Evolutionary conservation across 53 echinoderm and acorn worm genomes (phyloP), one percentile per base, ranked within the genome.

Genomic region (Hippasteria phrygiana): DNA sequence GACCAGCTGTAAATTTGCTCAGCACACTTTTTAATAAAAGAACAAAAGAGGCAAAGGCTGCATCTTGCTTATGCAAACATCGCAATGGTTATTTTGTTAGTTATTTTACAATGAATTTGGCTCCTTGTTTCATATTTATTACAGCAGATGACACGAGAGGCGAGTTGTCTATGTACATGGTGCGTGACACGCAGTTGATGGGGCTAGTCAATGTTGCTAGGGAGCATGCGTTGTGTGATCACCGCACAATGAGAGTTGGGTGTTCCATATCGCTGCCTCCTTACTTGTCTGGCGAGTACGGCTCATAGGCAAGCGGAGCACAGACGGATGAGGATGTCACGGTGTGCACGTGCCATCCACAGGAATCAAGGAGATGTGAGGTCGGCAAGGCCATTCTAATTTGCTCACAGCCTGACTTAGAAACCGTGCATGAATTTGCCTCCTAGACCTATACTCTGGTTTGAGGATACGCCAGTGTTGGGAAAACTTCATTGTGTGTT

Each of bases 191-290:
- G 77, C n/a, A 64, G 46, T 28, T 7, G 32, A 32, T 31, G 62
- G 13, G 18, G 13, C 31, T 1, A 65, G 27, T 53, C 36, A 77
- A 12, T 18, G 82, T 63, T 45, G 73, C 43, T 43, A 43, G 14
- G 82, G 82, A 82, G 82, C 82, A 82, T 82, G 82, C 82, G 82
- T 82, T 47, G 82, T 64, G 11, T 32, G 40, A 10, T 55, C 18
- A 47, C 55, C 46, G 79, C 54, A 79, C 79, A 41, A 74, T 11
- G 34, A 67, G 37, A 31, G 69, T 36, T 67, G 69, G 59, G 5
- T 4, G 18, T 2, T 40, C 18, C 38, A 71, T 11, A 66, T 8
- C 31, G 20, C 67, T 29, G 16, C 67, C 35, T 12, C 32, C 28
- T 43, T 17, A 32, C 67, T 35, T 22, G 16, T 10, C 26, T 35